These are phyloP conservation scores for Lethenteron reissneri DNA, from an alignment of 2,113 vertebrate species.

Conservation along the genomic window DNA sequence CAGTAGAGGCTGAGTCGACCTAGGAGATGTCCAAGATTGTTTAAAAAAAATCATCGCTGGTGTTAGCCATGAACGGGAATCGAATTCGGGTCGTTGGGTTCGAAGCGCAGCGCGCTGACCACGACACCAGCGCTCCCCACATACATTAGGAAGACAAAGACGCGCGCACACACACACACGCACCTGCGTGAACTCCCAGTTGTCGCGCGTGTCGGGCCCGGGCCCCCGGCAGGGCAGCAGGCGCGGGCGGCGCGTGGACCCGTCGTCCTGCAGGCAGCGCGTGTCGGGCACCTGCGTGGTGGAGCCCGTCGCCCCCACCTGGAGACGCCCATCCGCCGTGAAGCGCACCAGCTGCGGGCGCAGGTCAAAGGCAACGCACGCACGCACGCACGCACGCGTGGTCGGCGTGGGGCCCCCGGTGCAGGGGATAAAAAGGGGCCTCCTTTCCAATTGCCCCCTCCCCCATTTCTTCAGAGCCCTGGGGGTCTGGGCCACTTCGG, in stretches of 20 bases:
- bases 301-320: slow-evolving; percentile 75
- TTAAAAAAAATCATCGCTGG: not conserved
- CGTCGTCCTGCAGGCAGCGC: slow-evolving; percentile 72
- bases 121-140: not conserved
- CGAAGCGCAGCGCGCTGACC: not conserved
- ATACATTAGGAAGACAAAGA: not conserved
- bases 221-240: slow-evolving; percentile 63
- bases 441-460: no score
- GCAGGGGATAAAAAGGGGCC: no score
- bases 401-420: no score
- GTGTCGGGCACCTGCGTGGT: slow-evolving; percentile 83
- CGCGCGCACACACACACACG: slow-evolving; percentile 7
- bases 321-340: slow-evolving; percentile 60
- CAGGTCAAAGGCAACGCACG: no score
- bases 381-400: no score
- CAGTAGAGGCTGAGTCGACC: not conserved
- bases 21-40: not conserved
- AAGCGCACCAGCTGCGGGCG: slow-evolving; percentile 50
- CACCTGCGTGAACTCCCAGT: slow-evolving; percentile 97
- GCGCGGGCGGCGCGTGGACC: slow-evolving; percentile 44
- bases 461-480: no score
- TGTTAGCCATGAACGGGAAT: not conserved
- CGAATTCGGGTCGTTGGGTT: not conserved
- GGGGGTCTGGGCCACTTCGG: no score
- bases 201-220: slow-evolving; percentile 43